phyloP scores from a whole-genome alignment of 1,140 invertebrate species.

The Drosophila truncata region DNA sequence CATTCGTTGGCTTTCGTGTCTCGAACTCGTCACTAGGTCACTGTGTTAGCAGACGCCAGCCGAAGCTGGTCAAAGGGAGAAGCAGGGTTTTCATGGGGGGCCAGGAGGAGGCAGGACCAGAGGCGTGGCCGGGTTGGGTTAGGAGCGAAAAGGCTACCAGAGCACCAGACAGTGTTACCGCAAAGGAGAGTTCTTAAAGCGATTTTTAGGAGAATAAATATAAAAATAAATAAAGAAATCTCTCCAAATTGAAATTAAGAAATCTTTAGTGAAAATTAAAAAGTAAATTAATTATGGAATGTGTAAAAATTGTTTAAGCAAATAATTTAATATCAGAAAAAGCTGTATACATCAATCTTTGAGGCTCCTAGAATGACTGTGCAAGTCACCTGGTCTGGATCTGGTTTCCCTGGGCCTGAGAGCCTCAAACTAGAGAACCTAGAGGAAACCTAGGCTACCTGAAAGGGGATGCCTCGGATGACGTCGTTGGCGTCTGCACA shows the following conservation, averaged over 20 bases:
- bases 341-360: no score
- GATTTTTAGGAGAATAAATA: background rate
- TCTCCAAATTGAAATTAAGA: no score
- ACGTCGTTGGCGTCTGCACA: slow-evolving; percentile 57
- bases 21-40: slow-evolving; percentile 77
- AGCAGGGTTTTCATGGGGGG: background rate
- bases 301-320: no score
- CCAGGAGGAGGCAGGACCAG: slow-evolving; percentile 5
- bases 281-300: no score
- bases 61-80: background rate
- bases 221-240: no score
- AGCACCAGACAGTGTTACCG: slow-evolving; percentile 16
- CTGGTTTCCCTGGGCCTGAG: background rate
- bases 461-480: slow-evolving; percentile 5
- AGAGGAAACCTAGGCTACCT: background rate
- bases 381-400: background rate
- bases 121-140: slow-evolving; percentile 10
- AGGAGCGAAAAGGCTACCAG: background rate
- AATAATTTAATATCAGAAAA: no score
- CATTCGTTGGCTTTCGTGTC: background rate
- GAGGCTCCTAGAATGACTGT: background rate
- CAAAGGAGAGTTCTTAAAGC: background rate
- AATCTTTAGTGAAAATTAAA: no score
- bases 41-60: slow-evolving; percentile 74
- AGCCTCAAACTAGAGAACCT: background rate